Conservation (phyloP, 2,888 invertebrate genomes). For the Dastarcus helophoroides region DNA sequence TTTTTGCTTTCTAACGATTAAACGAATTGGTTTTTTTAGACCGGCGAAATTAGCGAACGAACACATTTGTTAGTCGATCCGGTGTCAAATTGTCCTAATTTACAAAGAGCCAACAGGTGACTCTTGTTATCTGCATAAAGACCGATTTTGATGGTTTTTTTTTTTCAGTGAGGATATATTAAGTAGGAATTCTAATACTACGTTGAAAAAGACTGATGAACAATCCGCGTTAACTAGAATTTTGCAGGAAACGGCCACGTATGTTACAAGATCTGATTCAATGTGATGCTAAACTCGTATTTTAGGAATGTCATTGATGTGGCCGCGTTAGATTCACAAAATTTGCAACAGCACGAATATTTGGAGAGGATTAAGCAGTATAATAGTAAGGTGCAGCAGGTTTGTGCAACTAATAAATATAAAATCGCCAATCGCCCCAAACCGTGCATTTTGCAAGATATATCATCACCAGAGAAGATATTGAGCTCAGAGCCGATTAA, state of each 20-base stretch:
- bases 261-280: constrained; percentile 30
- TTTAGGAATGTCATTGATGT: constrained; percentile 86
- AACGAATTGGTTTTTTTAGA: constrained; percentile 30
- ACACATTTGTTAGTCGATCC: constrained; percentile 72
- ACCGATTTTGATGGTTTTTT: constrained; percentile 6
- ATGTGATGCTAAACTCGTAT: constrained; percentile 13
- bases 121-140: constrained; percentile 4
- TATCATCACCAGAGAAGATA: constrained; percentile 61
- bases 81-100: constrained; percentile 59
- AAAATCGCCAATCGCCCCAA: constrained; percentile 33
- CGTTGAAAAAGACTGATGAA: constrained; percentile 74
- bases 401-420: constrained; percentile 36
- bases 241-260: constrained; percentile 85
- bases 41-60: constrained; percentile 57
- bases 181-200: constrained; percentile 48
- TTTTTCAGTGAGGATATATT: constrained; percentile 51
- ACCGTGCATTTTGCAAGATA: constrained; percentile 53
- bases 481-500: constrained; percentile 51
- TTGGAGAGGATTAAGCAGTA: constrained; percentile 69
- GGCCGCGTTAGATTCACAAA: constrained; percentile 80
- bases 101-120: constrained; percentile 55
- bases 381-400: constrained; percentile 44
- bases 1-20: constrained; percentile 7
- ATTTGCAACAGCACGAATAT: constrained; percentile 80
- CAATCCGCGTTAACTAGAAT: constrained; percentile 83